These are phyloP conservation scores for Sceloporus undulatus DNA, from an alignment of 2,113 vertebrate genomes.

Conservation along the genomic window DNA sequence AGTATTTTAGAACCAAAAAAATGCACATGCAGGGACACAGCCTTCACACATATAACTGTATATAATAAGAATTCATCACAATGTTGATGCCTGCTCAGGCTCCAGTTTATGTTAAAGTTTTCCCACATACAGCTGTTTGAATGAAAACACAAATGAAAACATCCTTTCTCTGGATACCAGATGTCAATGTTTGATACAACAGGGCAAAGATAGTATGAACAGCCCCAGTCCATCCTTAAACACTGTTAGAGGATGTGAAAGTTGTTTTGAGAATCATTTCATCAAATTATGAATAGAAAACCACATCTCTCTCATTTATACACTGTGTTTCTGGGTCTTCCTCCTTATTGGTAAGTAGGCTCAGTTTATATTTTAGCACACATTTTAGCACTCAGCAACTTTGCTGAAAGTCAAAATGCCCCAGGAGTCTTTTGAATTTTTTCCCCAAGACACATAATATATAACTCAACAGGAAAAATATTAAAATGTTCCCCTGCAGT, in stretches of 20 bases:
- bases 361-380: conserved; percentile 68
- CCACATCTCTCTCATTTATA: not conserved
- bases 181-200: not conserved
- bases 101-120: too few species aligned
- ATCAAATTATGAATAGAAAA: not conserved
- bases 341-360: not conserved
- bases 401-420: conserved; percentile 3
- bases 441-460: conserved; percentile 52
- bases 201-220: not conserved
- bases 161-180: not conserved
- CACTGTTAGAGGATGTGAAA: not conserved
- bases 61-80: not conserved
- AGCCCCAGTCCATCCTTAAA: not conserved
- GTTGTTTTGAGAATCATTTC: not conserved
- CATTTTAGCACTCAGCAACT: conserved; percentile 44
- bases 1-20: not conserved
- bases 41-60: not conserved
- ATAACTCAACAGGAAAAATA: conserved; percentile 53
- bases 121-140: too few species aligned
- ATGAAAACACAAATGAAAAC: too few species aligned
- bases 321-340: not conserved
- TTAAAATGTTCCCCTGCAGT: conserved; percentile 52
- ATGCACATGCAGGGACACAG: too few species aligned
- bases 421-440: conserved; percentile 36
- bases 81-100: not conserved